Conservation (phyloP, 2,113 vertebrate genomes). For the Mormyrus lacerda region DNA sequence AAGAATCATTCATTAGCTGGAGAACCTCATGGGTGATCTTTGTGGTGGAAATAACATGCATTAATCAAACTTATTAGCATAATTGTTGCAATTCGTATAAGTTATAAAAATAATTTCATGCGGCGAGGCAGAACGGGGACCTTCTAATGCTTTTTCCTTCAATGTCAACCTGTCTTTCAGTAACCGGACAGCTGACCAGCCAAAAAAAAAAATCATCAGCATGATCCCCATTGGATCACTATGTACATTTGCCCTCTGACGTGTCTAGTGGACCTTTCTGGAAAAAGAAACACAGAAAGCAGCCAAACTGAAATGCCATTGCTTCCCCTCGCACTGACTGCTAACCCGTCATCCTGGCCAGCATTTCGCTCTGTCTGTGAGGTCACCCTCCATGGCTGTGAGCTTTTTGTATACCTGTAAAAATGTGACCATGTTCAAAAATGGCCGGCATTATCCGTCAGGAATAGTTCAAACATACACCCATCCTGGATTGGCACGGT, state of each 20-base stretch:
- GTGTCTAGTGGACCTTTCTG: background rate
- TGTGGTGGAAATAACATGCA: background rate
- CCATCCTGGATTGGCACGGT: background rate
- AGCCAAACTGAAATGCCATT: background rate
- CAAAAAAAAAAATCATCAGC: background rate
- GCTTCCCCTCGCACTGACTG: background rate
- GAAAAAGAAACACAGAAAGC: background rate
- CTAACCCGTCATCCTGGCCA: background rate
- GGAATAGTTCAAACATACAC: background rate
- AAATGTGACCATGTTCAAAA: background rate
- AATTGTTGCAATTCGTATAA: background rate
- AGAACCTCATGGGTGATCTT: background rate
- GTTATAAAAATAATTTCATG: background rate
- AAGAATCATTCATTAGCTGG: background rate
- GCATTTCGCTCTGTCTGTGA: background rate
- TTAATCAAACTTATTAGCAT: conserved; percentile 4
- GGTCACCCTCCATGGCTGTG: background rate
- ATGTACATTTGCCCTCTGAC: background rate
- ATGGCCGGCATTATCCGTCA: background rate
- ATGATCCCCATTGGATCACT: background rate
- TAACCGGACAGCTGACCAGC: background rate
- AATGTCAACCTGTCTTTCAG: background rate
- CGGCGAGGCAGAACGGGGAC: background rate
- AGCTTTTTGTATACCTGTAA: background rate
- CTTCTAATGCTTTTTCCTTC: background rate